Conservation (phyloP, 2,113 vertebrate species). For the Sander vitreus region DNA sequence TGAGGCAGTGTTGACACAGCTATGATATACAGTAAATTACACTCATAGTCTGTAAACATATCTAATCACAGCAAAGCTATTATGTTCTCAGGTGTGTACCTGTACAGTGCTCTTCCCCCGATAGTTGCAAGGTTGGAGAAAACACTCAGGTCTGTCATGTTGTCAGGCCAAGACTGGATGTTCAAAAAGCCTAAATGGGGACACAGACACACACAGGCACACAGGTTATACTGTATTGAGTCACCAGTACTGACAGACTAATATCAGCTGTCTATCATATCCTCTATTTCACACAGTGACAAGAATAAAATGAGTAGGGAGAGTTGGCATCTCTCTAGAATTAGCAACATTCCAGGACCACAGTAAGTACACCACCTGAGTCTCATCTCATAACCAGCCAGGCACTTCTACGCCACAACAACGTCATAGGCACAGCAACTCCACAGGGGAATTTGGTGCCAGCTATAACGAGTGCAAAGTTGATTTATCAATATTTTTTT, state of each 20-base stretch:
- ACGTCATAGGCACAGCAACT: background rate
- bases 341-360: slow-evolving; percentile 35
- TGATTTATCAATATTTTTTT: slow-evolving; percentile 66
- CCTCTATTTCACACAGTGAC: slow-evolving; percentile 43
- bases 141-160: slow-evolving; percentile 97
- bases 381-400: slow-evolving; percentile 33
- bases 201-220: slow-evolving; percentile 43
- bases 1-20: background rate
- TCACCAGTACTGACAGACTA: slow-evolving; percentile 28
- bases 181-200: slow-evolving; percentile 91
- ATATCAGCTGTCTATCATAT: slow-evolving; percentile 45
- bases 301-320: slow-evolving; percentile 37
- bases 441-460: slow-evolving; percentile 25
- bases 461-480: slow-evolving; percentile 34
- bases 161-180: slow-evolving; percentile 98
- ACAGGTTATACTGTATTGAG: slow-evolving; percentile 43
- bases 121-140: slow-evolving; percentile 97
- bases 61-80: slow-evolving; percentile 40
- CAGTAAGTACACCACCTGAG: slow-evolving; percentile 44
- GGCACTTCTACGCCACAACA: slow-evolving; percentile 18
- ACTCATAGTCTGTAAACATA: background rate
- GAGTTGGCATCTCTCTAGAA: slow-evolving; percentile 32
- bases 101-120: slow-evolving; percentile 94
- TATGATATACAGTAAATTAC: background rate
- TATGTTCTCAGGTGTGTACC: slow-evolving; percentile 89